Evolutionary conservation across 2,797 vertebrate genomes (phyloP).

Genomic region (Chrosomus eos): DNA sequence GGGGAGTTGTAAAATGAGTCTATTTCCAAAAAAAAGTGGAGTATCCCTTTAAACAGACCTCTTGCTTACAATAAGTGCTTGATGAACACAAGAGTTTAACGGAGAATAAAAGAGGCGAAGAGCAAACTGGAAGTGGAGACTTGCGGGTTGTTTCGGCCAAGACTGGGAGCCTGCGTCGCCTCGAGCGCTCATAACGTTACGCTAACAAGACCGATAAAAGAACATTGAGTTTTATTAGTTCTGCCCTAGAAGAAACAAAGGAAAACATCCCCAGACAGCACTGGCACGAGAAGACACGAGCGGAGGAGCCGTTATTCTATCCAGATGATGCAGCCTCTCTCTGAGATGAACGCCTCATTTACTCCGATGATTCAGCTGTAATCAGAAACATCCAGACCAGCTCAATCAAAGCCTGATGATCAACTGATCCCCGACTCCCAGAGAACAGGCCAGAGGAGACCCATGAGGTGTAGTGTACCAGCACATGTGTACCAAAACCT

Average conservation of each 20-base stretch:
- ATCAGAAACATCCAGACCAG: constrained; percentile 65
- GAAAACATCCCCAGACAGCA: constrained; percentile 69
- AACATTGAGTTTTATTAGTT: constrained; percentile 67
- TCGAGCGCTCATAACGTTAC: constrained; percentile 58
- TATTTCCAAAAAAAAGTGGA: too few species aligned
- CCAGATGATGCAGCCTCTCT: constrained; percentile 73
- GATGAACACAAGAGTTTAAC: neutral
- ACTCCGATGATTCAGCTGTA: constrained; percentile 70
- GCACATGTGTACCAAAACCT: too few species aligned
- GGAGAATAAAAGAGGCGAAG: constrained; percentile 1
- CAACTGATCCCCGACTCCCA: constrained; percentile 65
- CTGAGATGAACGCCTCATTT: constrained; percentile 72
- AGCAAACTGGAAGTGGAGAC: constrained; percentile 21
- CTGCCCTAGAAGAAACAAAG: constrained; percentile 67
- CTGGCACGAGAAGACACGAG: constrained; percentile 70
- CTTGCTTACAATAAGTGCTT: neutral
- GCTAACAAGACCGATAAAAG: constrained; percentile 68
- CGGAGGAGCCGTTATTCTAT: constrained; percentile 71
- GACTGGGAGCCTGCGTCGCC: constrained; percentile 54
- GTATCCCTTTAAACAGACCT: too few species aligned
- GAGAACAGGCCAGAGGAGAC: constrained; percentile 17
- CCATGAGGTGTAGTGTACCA: neutral
- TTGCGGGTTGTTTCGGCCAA: constrained; percentile 34
- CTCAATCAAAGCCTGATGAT: constrained; percentile 65
- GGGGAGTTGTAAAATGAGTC: too few species aligned